These are phyloP conservation scores for Myotis myotis DNA, from an alignment of 2,797 vertebrate genomes.

Conservation along the genomic window DNA sequence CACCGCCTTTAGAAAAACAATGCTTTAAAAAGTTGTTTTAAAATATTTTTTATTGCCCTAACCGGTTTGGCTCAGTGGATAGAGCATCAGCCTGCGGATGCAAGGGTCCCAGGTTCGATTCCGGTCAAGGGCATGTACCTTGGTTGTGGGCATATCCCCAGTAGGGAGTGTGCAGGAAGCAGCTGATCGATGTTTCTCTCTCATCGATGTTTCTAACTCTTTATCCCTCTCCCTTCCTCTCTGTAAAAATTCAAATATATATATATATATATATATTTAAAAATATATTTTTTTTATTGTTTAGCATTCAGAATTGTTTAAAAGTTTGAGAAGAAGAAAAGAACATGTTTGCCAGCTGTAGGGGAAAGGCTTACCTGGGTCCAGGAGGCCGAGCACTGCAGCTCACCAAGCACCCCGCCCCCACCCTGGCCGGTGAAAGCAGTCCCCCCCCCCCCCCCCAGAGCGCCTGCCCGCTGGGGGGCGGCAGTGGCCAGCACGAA, in stretches of 20 bases:
- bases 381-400: background rate
- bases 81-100: too few species aligned
- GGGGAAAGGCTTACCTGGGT: background rate
- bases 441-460: background rate
- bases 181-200: too few species aligned
- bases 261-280: background rate
- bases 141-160: too few species aligned
- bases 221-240: too few species aligned
- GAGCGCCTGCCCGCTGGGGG: too few species aligned
- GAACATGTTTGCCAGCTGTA: background rate
- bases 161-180: too few species aligned
- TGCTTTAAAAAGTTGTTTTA: background rate
- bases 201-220: too few species aligned
- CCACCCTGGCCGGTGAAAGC: fast-evolving
- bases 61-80: too few species aligned
- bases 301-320: background rate
- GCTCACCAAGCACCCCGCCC: background rate
- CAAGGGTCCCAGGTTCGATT: background rate
- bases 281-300: background rate
- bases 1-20: background rate
- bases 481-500: fast-evolving
- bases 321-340: background rate
- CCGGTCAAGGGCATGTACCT: too few species aligned
- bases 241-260: too few species aligned
- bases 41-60: background rate